Base-by-base conservation (phyloP, 2,888 invertebrate genomes). In the Portevinia maculata region DNA sequence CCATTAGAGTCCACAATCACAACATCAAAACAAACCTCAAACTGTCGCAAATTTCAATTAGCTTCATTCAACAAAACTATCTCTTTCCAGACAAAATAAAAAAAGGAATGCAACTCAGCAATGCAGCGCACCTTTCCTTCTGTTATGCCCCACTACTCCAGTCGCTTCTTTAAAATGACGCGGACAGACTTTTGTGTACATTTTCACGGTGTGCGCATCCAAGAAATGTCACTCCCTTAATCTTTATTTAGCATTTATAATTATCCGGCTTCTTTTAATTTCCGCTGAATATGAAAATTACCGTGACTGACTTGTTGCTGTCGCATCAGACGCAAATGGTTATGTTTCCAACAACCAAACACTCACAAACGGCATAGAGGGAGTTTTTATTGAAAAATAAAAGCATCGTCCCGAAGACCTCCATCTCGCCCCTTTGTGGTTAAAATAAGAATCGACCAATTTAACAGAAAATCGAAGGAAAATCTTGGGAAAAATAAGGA, bases 291-390 rank as follows among this genome's bases (percentile, higher is more conserved):
- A 83, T 83, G 83, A 83, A 83, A 83, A 83, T 83, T 83, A 83
- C 83, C 83, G 83, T 83, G 83, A 83, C 83, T 83, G 83, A 83
- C 83, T 83, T 83, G 76, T 83, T 83, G 81, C 81, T 76, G 75
- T 50, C 60, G 76, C 62, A 57, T 65, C 74, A 75, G 53, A 59
- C 67, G 57, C 74, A 75, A 67, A 62, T 75, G 79, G 79, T 67
- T 30, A 74, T 60, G 52, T 73, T 65, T 57, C 50, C 41, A 34
- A 50, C 30, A 21, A 24, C 44, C 7, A 57, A 39, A 55, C 53
- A 50, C 17, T 55, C 13, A 46, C 19, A 41, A 21, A 34, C 44
- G 55, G 24, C 52, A 19, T 48, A 52, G 50, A 55, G 50, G 71
- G 78, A 57, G 62, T 71, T 69, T 48, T 70, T 70, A 62, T 70